These are phyloP conservation scores for Deilephila elpenor DNA, from an alignment of 2,888 invertebrate species.

Conservation along the genomic window DNA sequence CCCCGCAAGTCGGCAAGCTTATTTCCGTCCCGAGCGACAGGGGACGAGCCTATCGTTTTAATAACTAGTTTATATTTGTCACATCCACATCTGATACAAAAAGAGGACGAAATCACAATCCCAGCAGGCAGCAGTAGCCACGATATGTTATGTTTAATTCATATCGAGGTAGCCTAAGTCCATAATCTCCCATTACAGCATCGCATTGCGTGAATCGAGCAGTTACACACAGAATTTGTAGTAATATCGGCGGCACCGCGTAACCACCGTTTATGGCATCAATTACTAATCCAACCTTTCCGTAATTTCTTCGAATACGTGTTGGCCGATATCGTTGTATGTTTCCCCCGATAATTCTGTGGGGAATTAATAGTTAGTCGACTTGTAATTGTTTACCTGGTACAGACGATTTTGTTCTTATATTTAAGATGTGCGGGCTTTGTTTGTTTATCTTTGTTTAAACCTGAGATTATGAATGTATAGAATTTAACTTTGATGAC, in stretches of 20 bases:
- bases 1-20: no score
- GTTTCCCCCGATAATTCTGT: slow-evolving; percentile 55
- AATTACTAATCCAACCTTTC: slow-evolving; percentile 67
- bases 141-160: neutral
- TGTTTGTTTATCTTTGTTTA: neutral
- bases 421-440: neutral
- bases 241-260: slow-evolving; percentile 62
- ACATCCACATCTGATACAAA: neutral
- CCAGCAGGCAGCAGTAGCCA: neutral
- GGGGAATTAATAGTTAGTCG: slow-evolving; percentile 37
- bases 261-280: slow-evolving; percentile 68
- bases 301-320: slow-evolving; percentile 60
- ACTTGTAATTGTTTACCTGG: slow-evolving; percentile 1
- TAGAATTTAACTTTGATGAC: no score
- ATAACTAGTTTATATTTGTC: neutral
- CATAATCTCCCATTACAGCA: slow-evolving; percentile 29
- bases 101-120: neutral
- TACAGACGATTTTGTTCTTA: neutral
- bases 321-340: slow-evolving; percentile 48
- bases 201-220: slow-evolving; percentile 54
- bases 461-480: no score
- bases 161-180: neutral
- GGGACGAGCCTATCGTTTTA: no score
- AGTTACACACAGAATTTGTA: slow-evolving; percentile 61
- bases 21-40: no score